Conservation (phyloP, 2,797 vertebrate genomes). For the Mus caroli region DNA sequence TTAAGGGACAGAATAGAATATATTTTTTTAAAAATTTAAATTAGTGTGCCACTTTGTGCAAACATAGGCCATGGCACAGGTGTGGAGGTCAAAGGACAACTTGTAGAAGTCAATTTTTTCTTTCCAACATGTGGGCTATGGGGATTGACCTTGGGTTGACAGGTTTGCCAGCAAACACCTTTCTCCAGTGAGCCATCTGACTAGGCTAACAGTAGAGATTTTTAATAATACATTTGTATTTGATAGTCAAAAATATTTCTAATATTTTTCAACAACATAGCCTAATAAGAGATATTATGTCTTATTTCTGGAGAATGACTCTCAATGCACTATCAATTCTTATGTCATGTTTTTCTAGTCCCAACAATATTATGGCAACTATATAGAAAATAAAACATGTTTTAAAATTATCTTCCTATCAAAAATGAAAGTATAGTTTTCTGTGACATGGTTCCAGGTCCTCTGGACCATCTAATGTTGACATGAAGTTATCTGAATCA, state of each 20-base stretch:
- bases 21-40: background rate
- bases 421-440: conserved; percentile 20
- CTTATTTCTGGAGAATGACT: conserved; percentile 48
- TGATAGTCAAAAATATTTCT: conserved; percentile 28
- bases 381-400: conserved; percentile 56
- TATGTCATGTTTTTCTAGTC: background rate
- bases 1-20: conserved; percentile 10
- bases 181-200: background rate
- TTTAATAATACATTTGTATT: background rate
- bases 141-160: background rate
- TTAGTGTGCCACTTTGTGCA: background rate
- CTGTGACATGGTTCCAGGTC: conserved; percentile 62
- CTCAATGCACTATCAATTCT: background rate
- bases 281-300: background rate
- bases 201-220: background rate
- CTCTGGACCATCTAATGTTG: conserved; percentile 50
- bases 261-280: conserved; percentile 34
- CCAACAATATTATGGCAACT: background rate
- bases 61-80: background rate
- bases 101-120: background rate
- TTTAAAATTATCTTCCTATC: conserved; percentile 39
- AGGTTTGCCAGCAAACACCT: background rate
- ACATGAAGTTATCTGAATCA: conserved; percentile 63
- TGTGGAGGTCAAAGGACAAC: background rate
- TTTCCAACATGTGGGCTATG: background rate